Percentiles rank a stretch among this genome's conserved stretches.
phyloP scores from a whole-genome alignment of 2,113 vertebrate genomes.

The Phrynocephalus versicolor region DNA sequence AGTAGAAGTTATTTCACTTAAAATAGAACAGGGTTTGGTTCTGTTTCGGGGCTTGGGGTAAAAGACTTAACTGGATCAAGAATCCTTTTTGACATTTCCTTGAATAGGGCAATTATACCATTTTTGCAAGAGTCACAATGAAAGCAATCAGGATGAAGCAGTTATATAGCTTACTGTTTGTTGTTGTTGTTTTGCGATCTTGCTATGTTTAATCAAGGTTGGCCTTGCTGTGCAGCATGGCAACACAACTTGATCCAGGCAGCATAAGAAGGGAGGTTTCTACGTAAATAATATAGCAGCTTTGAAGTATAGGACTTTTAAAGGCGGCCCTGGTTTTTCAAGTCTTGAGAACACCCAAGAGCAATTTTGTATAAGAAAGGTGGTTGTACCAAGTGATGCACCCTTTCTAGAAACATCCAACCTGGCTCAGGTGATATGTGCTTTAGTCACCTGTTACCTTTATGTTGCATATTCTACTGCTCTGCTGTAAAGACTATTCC shows the following conservation, averaged over 20 bases:
- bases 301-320: neutral
- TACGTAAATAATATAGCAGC: neutral
- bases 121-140: neutral
- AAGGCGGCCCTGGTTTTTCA: neutral
- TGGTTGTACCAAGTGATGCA: neutral
- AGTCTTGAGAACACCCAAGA: too few species aligned
- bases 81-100: neutral
- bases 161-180: neutral
- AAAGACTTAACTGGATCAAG: neutral
- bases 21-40: neutral
- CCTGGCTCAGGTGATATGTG: neutral
- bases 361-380: neutral
- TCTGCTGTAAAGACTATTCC: neutral
- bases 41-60: neutral
- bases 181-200: too few species aligned
- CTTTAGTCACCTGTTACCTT: neutral
- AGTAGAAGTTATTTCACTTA: neutral
- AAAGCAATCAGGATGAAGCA: neutral
- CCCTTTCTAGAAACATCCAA: neutral
- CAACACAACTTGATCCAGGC: neutral
- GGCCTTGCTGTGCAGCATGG: neutral
- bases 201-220: neutral
- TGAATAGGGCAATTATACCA: neutral
- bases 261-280: neutral
- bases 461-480: neutral